Evolutionary conservation across 2,888 invertebrate genomes (phyloP).

Genomic region (Rambutsinella grinnellia): DNA sequence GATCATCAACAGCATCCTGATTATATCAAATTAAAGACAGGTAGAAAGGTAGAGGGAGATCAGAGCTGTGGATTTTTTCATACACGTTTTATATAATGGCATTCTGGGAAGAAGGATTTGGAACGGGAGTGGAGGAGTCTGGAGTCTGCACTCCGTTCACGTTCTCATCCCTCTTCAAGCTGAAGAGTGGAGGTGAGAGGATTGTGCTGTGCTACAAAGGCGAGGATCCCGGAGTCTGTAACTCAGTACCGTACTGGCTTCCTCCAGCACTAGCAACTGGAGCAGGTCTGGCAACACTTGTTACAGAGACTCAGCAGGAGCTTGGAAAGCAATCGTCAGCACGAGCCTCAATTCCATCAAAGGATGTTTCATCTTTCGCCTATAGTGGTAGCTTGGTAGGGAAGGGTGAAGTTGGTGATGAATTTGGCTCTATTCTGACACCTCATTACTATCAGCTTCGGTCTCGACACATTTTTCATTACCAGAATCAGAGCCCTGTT

Average conservation of each 20-base stretch:
- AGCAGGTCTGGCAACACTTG: constrained; percentile 22
- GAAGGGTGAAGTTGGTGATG: not conserved
- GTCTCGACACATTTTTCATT: not conserved
- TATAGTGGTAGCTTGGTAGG: not conserved
- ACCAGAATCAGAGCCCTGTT: constrained; percentile 8
- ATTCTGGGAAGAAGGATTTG: too few relatives aligned
- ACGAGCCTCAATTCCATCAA: not conserved
- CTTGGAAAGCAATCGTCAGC: not conserved
- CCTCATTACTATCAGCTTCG: not conserved
- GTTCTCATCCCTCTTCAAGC: constrained; percentile 35
- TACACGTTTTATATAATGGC: too few relatives aligned
- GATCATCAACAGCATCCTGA: too few relatives aligned
- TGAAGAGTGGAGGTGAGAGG: constrained; percentile 5
- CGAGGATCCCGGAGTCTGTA: constrained; percentile 20
- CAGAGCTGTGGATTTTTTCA: too few relatives aligned
- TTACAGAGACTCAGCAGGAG: constrained; percentile 13
- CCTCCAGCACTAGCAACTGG: constrained; percentile 21
- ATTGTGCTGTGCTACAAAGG: constrained; percentile 25
- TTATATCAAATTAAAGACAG: too few relatives aligned
- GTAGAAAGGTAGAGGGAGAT: too few relatives aligned
- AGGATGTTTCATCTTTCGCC: not conserved
- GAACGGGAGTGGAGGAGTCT: not conserved
- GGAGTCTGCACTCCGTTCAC: constrained; percentile 35
- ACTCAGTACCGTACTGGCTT: constrained; percentile 14
- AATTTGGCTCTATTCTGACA: not conserved